Evolutionary conservation across 2,888 invertebrate species (phyloP), one percentile per base, ranked within the genome.

Genomic region (Lysandra bellargus): DNA sequence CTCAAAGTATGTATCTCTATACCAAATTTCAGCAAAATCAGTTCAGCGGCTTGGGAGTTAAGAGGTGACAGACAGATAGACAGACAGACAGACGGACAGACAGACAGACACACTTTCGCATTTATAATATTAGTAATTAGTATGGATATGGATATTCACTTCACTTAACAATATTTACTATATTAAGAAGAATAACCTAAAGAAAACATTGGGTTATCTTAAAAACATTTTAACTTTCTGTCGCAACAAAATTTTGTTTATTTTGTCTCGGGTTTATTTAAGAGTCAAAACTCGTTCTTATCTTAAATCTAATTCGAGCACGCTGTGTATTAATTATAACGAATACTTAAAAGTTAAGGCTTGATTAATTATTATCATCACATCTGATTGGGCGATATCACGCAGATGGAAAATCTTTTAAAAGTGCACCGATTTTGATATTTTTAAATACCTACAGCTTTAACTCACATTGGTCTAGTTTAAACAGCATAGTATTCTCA

Each of bases 251-350:
- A 64, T 61, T 61, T 61, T 23, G 64, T 64, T 64, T 30, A 30
- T 64, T 30, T 64, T 64, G 30, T 30, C 44, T 74, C 74, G 44
- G 44, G 74, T 23, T 74, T 64, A 64, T 64, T 64, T 64, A 30
- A 64, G 9, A 64, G 3, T 23, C 64, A 23, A 64, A 75, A 75
- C 75, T 23, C 30, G 75, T 75, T 75, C 75, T 75, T 75, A 75
- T 75, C 75, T 75, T 0, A 2, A 30, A 75, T 75, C 75, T 49
- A 53, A 49, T 23, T 75, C 53, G 75, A 75, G 75, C 75, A 75
- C 49, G 23, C 30, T 4, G n/a, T 44, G 44, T 44, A n/a, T 74
- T 44, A 17, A 73, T n/a, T 40, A 73, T n/a, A 73, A 73, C 5
- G 14, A 17, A 73, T 73, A 37, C 37, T 33, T 33, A 12, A n/a